phyloP scores from a whole-genome alignment of 2,888 invertebrate species.

The Cheiracanthium punctorium region DNA sequence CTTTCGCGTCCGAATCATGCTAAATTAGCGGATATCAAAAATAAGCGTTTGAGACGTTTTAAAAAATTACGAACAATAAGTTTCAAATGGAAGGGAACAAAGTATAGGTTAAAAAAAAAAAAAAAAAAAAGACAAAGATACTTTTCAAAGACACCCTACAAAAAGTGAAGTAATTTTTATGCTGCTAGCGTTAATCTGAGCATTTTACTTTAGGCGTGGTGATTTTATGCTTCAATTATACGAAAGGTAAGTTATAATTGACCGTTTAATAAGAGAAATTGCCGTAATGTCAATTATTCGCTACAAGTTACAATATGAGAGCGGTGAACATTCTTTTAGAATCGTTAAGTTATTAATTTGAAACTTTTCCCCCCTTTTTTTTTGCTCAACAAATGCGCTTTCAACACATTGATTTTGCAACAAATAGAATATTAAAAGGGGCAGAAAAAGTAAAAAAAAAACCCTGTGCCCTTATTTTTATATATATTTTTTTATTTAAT shows the following conservation, averaged over 20 bases:
- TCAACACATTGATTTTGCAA: no score
- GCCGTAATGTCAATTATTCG: neutral
- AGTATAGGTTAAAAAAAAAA: neutral
- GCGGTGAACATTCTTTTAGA: no score
- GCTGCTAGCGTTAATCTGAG: neutral
- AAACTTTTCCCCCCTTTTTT: no score
- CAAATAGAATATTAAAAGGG: no score
- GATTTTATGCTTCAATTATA: neutral
- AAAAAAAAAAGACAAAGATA: neutral
- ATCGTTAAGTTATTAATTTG: no score
- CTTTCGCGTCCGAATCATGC: neutral
- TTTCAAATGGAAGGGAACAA: neutral
- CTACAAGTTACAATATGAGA: neutral
- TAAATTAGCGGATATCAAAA: neutral
- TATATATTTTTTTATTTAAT: no score
- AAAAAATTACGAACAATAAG: neutral
- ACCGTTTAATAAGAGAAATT: neutral
- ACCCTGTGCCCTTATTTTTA: no score
- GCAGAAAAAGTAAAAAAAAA: no score
- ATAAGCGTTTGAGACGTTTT: neutral
- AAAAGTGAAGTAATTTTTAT: neutral
- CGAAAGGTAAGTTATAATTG: neutral
- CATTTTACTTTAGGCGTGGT: neutral
- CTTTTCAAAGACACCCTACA: neutral
- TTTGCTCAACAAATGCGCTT: no score